Evolutionary conservation across 2,888 invertebrate genomes (phyloP), one percentile per base, ranked within the genome.

Genomic region (Chrysopilus asiliformis): DNA sequence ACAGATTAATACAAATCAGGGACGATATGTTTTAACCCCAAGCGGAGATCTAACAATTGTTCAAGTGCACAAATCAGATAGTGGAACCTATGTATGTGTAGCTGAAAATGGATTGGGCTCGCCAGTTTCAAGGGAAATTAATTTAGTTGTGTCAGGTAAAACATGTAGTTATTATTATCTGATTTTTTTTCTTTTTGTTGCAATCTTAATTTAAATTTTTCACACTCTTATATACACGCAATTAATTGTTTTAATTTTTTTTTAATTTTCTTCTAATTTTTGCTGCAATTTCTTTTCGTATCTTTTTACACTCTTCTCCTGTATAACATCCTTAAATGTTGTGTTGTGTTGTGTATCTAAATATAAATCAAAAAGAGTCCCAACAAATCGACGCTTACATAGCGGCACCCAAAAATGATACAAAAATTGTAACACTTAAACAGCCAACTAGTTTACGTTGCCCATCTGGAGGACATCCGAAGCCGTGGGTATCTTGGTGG

Each of bases 401-500:
- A 46, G 67, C 79, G 46, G 81, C 81, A 40, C 75, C 76, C 35
- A 67, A 68, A 45, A 71, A 73, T 52, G 65, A 71, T 13, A 68
- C 69, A 39, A 68, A 80, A 45, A 71, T 76, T 30, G 84, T 82
- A 15, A 72, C 76, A 42, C 64, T 89, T 47, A 79, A 79, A 46
- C 68, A 71, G 18, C 77, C 82, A 18, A 70, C 82, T 29, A 59
- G 68, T 38, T 65, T 90, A 30, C 75, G 79, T 50, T 90, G 90
- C 60, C 79, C 79, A 49, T 84, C 84, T 22, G 75, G 81, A 58
- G 90, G 90, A 30, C 73, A 73, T 68, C 90, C 90, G 1, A 60
- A 68, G 41, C 89, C 90, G 1, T 64, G 70, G 32, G 78, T 89
- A 31, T 79, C 76, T 47, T 90, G 90, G 90, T 86, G 84, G 82